Base-by-base conservation (phyloP, 37 sponge, comb jelly and placozoan genomes). In the Trichoplax adhaerens region DNA sequence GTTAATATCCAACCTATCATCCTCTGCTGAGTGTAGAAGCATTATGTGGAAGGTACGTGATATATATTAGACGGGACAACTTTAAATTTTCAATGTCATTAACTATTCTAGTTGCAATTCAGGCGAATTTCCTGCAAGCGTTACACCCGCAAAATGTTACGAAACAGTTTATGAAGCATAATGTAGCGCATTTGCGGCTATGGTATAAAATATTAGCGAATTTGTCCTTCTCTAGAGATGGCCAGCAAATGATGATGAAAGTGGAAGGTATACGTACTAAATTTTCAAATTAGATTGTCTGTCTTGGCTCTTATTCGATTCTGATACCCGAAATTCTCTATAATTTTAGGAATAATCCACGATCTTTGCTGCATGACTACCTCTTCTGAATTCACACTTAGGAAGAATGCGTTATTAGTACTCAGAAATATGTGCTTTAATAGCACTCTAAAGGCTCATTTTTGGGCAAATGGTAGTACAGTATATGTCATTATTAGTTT, bases 201-300 rank as follows among this genome's bases (percentile, higher is more conserved):
- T 88, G 88, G 88, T 1, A 84, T n/a, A 53, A 63, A 2, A 58
- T 88, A 5, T 66, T 88, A 52, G 70, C 77, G 5, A 81, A 84
- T 74, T 62, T 81, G 58, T 78, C 88, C 12, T 73, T 83, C 71
- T 83, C 78, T n/a, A 60, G 57, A 54, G 88, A 88, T 70, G 88
- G 88, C 54, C 86, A 81, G 63, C 71, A 68, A 5, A 70, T 80
- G 72, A 60, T 83, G 49, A 55, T 71, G 52, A 83, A 66, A 58
- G 53, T 52, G 60, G 68, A 81, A 81, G 88, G 88, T 88, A n/a
- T 57, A 57, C 71, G 6, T 2, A 0, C 1, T 6, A 0, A 8
- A 7, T 0, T 8, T 65, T 29, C 1, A 4, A 2, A 52, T 68
- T 47, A 10, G 46, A 56, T 57, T 50, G 3, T 72, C 29, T 29